phyloP scores from a whole-genome alignment of 1,140 invertebrate genomes.

The Nasonia vitripennis region DNA sequence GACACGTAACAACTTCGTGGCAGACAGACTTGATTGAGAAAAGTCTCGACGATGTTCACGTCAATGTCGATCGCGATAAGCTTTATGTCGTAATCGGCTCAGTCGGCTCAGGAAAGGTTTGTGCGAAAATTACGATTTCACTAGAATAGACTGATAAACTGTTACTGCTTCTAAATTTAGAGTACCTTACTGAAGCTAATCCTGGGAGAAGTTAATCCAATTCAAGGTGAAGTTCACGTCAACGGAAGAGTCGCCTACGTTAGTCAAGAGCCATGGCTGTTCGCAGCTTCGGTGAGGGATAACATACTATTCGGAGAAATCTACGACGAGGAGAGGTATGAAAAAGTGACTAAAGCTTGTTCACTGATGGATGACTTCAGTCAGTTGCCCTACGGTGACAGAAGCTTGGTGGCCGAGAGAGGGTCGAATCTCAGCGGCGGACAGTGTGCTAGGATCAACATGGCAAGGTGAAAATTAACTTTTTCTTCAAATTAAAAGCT shows the following conservation, averaged over 20 bases:
- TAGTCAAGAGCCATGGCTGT: constrained; percentile 87
- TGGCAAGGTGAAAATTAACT: constrained; percentile 75
- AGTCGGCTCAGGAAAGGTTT: neutral
- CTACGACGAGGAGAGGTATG: constrained; percentile 82
- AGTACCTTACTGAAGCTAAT: constrained; percentile 85
- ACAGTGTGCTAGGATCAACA: constrained; percentile 91
- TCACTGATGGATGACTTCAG: constrained; percentile 86
- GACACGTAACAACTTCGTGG: neutral
- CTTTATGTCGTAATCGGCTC: neutral
- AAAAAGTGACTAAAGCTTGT: constrained; percentile 83
- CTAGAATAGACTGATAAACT: neutral
- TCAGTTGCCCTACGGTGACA: constrained; percentile 84
- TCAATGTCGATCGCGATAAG: neutral
- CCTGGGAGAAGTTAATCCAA: constrained; percentile 81
- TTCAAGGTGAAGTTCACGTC: constrained; percentile 72
- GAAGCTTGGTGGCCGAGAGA: constrained; percentile 90
- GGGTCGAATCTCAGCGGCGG: constrained; percentile 92
- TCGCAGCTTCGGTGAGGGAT: constrained; percentile 81
- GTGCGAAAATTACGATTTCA: neutral
- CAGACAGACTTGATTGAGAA: neutral
- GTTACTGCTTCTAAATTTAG: constrained; percentile 67
- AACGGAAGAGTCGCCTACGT: constrained; percentile 79
- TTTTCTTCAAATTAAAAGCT: constrained; percentile 17
- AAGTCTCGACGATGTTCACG: neutral
- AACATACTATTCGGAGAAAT: constrained; percentile 89